Percentiles rank a stretch among this genome's conserved stretches.
Evolutionary conservation across 2,113 vertebrate genomes (phyloP).

Genomic region (Myiopsitta monachus): DNA sequence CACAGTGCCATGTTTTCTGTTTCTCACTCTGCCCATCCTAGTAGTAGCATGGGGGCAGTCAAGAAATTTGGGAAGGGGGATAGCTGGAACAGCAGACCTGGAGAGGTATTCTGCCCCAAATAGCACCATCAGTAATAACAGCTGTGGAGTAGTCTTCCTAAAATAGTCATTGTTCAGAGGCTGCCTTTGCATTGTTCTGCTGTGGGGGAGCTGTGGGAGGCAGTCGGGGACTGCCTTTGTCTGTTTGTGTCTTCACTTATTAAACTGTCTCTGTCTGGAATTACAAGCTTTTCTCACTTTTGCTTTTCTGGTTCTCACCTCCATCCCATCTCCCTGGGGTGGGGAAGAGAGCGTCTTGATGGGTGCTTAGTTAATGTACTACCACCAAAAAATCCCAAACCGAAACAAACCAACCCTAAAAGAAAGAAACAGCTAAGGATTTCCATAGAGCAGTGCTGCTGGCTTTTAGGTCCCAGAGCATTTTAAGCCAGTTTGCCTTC

Average conservation of each 20-base stretch:
- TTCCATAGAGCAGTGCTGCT: background rate
- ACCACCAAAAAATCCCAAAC: background rate
- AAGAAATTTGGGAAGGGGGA: background rate
- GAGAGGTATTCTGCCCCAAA: background rate
- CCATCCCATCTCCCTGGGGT: fast-evolving
- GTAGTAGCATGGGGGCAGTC: no score
- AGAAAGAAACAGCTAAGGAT: background rate
- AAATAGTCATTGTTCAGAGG: background rate
- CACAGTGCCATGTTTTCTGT: background rate
- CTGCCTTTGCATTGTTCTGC: background rate
- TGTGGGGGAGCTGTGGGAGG: background rate
- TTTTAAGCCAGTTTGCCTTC: background rate
- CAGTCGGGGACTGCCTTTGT: background rate
- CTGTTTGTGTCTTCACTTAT: background rate
- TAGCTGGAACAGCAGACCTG: background rate
- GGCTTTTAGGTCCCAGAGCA: background rate
- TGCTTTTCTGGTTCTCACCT: background rate
- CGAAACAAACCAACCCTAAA: background rate
- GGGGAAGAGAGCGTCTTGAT: background rate
- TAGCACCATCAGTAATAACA: background rate
- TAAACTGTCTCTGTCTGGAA: background rate
- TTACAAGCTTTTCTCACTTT: background rate
- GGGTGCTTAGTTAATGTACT: background rate
- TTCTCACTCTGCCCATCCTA: background rate
- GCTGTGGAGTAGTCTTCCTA: background rate